Percentiles rank a stretch among this genome's conserved stretches.
phyloP scores from a whole-genome alignment of 2,888 invertebrate species.

The Rotaria magnacalcarata region DNA sequence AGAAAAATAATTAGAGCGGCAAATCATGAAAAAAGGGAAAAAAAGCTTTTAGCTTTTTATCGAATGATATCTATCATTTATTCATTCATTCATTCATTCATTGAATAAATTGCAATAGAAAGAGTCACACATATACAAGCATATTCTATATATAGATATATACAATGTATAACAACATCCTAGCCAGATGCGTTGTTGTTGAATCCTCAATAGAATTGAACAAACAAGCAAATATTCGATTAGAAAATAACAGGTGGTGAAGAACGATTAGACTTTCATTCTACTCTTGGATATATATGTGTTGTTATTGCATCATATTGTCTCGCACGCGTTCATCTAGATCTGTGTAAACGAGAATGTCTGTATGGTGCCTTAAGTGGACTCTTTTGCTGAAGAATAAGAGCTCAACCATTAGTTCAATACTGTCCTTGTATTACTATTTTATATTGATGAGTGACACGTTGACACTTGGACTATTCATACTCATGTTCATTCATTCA shows the following conservation, averaged over 20 bases:
- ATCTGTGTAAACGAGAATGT: not conserved
- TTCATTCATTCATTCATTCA: not conserved
- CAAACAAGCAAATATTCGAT: slow-evolving; percentile 26
- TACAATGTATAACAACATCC: not conserved
- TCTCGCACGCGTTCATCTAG: slow-evolving; percentile 4
- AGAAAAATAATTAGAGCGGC: slow-evolving; percentile 10
- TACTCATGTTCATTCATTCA: not conserved
- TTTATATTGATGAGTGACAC: slow-evolving; percentile 9
- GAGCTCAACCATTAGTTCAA: slow-evolving; percentile 4
- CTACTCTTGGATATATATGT: not conserved
- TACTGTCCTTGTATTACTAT: slow-evolving; percentile 13
- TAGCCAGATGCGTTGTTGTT: slow-evolving; percentile 19
- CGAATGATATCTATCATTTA: slow-evolving; percentile 5
- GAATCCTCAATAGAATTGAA: not conserved
- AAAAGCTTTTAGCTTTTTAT: not conserved
- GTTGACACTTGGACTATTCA: slow-evolving; percentile 22
- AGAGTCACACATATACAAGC: not conserved
- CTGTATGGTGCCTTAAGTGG: slow-evolving; percentile 22
- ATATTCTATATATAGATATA: not conserved
- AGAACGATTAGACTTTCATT: slow-evolving; percentile 26
- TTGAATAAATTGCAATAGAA: not conserved
- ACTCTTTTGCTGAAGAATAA: not conserved
- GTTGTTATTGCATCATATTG: slow-evolving; percentile 29
- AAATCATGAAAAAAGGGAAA: not conserved
- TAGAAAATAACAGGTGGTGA: not conserved